Percentiles rank a stretch among this genome's conserved stretches.
These are phyloP conservation scores for Horisme vitalbata DNA, from an alignment of 2,888 invertebrate genomes.

Conservation along the genomic window DNA sequence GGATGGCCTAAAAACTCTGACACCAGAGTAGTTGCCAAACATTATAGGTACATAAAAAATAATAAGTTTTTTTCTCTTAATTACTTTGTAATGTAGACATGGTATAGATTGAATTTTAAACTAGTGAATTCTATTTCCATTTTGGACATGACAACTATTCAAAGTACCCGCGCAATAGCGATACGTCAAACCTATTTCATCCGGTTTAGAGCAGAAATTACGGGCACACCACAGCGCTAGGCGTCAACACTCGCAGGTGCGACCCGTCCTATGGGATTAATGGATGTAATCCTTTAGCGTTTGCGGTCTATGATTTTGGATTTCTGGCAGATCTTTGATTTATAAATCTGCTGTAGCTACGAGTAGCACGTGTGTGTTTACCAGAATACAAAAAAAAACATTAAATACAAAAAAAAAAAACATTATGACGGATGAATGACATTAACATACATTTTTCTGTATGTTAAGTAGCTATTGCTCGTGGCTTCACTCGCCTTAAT, in stretches of 20 bases:
- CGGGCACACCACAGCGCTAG: slow-evolving; percentile 25
- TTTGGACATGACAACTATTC: slow-evolving; percentile 20
- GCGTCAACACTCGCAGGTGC: slow-evolving; percentile 41
- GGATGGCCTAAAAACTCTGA: too few relatives aligned
- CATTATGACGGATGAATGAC: too few relatives aligned
- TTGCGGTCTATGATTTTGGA: slow-evolving; percentile 23
- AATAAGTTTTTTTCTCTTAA: too few relatives aligned
- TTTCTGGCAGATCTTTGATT: slow-evolving; percentile 16
- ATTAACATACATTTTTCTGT: too few relatives aligned
- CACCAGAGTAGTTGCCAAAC: too few relatives aligned
- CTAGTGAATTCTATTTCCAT: slow-evolving; percentile 2
- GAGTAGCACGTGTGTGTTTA: too few relatives aligned
- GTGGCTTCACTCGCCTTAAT: too few relatives aligned
- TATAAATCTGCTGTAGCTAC: too few relatives aligned
- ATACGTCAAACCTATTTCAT: slow-evolving; percentile 29
- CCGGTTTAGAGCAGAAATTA: slow-evolving; percentile 27
- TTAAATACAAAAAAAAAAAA: too few relatives aligned
- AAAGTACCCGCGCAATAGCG: slow-evolving; percentile 26
- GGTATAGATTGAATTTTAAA: neutral
- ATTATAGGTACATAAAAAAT: too few relatives aligned
- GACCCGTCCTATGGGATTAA: slow-evolving; percentile 36
- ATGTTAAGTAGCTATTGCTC: too few relatives aligned
- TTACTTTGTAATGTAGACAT: neutral
- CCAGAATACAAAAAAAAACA: too few relatives aligned
- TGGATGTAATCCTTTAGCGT: slow-evolving; percentile 37